Base-by-base conservation (phyloP, 2,797 vertebrate species). In the Oreochromis mossambicus region DNA sequence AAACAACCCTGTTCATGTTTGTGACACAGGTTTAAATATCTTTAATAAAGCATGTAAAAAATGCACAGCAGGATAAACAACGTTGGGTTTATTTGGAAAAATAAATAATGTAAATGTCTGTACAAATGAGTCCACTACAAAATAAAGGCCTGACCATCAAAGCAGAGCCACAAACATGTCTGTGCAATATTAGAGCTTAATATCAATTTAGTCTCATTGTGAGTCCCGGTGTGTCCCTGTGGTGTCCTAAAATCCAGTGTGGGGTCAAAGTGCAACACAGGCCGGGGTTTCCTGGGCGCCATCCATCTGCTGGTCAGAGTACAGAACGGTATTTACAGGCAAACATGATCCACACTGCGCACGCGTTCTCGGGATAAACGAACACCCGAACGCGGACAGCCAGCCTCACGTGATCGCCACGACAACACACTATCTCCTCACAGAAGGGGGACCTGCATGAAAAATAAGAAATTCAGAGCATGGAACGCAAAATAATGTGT, bases 331-430 rank as follows among this genome's bases (percentile, higher is more conserved):
- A 99, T 96, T 98, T 99, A 96, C 98, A 99, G 82, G 99, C 98
- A 95, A 99, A 98, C 99, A 99, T 99, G 91, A 99, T 96, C 99
- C 99, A 99, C 88, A 99, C 97, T 17, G 98, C 98, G 88, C 98
- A 99, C 0, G 97, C 97, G 21, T 97, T 97, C 93, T 99, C 99
- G 7, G 98, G 98, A 90, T 98, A 99, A 2, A 95, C 89, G 92
- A 98, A 99, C 80, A 99, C 97, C 77, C 98, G 95, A 2, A 97
- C 98, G 7, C 99, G 97, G 61, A 99, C 96, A 0, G 98, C 99
- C 78, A 99, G 96, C 80, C 98, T 96, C 87, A 99, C 98, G 55
- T 98, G 97, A 95, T 99, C 99, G 26, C 99, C 99, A 80, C 98
- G 97, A 56, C 99, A 99, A 95, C 97, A 97, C 84, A 98, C 94